A percentile compares a stretch with the other conserved stretches of the same genome.
Conservation (phyloP, 2,797 vertebrate species). For the Poecilia gillii region DNA sequence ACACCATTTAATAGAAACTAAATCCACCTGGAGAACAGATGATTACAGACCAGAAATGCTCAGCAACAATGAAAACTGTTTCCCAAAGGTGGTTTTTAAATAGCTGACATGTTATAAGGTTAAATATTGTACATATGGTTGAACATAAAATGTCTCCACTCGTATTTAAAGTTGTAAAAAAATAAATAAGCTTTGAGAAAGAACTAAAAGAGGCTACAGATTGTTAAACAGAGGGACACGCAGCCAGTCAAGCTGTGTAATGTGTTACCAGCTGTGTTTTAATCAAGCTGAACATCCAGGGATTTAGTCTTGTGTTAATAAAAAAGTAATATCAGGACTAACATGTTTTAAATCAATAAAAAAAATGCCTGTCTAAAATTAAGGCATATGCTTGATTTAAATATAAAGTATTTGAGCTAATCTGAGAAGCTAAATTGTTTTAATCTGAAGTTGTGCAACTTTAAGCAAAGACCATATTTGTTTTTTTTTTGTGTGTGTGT, state of each 20-base stretch:
- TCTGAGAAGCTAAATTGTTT: background rate
- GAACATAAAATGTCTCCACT: background rate
- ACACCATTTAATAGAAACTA: slow-evolving; percentile 9
- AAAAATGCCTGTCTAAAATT: background rate
- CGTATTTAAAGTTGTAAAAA: slow-evolving; percentile 9
- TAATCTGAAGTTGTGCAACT: background rate
- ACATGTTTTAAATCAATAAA: background rate
- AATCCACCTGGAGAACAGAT: slow-evolving; percentile 17
- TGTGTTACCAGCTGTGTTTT: background rate
- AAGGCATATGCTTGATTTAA: background rate
- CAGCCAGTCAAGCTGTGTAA: slow-evolving; percentile 3
- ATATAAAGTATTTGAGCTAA: background rate
- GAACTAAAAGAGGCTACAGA: slow-evolving; percentile 10
- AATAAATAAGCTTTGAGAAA: background rate
- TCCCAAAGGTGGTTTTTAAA: background rate
- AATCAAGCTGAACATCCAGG: background rate
- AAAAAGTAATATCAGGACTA: background rate
- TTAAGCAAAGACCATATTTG: background rate
- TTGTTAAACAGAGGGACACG: slow-evolving; percentile 7
- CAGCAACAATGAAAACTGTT: slow-evolving; percentile 13
- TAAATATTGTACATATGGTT: background rate
- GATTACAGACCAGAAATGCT: slow-evolving; percentile 4
- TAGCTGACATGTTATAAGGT: background rate
- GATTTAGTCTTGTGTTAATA: background rate
- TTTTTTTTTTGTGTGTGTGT: background rate